Evolutionary conservation across 2,113 vertebrate species (phyloP).

Genomic region (Hassar affinis): DNA sequence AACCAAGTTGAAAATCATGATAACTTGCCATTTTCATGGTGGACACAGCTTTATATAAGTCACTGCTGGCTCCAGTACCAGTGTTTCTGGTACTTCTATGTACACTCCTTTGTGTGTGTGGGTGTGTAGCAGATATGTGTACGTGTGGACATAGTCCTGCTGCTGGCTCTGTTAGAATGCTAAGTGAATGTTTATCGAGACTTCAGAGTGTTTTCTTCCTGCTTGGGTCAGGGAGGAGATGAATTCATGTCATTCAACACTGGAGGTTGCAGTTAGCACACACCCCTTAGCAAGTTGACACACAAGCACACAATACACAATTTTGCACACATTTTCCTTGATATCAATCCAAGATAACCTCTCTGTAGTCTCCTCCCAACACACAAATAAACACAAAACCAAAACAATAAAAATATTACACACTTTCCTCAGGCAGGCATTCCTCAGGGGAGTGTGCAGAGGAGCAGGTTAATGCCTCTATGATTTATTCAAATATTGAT

Average conservation of each 20-base stretch:
- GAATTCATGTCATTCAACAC: slow-evolving; percentile 24
- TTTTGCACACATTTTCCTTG: not conserved
- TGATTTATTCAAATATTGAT: slow-evolving; percentile 59
- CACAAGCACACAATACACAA: not conserved
- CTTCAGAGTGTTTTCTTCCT: not conserved
- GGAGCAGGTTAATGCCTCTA: slow-evolving; percentile 40
- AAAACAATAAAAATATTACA: not conserved
- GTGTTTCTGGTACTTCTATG: no score
- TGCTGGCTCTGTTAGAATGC: not conserved
- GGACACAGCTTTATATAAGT: no score
- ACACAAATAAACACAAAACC: not conserved
- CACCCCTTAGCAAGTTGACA: not conserved
- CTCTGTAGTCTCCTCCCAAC: not conserved
- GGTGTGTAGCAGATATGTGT: not conserved
- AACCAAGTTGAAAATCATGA: no score
- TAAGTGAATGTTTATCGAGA: slow-evolving; percentile 30
- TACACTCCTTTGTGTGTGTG: not conserved
- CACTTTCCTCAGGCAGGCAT: not conserved
- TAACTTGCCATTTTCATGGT: no score
- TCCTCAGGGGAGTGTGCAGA: slow-evolving; percentile 1
- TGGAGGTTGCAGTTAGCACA: slow-evolving; percentile 36
- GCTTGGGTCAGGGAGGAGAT: slow-evolving; percentile 16
- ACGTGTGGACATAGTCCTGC: not conserved
- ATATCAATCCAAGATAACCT: not conserved
- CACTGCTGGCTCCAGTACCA: no score